Percentiles rank a stretch among this genome's conserved stretches.
Evolutionary conservation across 2,797 vertebrate genomes (phyloP).

Genomic region (Botia kubotai): DNA sequence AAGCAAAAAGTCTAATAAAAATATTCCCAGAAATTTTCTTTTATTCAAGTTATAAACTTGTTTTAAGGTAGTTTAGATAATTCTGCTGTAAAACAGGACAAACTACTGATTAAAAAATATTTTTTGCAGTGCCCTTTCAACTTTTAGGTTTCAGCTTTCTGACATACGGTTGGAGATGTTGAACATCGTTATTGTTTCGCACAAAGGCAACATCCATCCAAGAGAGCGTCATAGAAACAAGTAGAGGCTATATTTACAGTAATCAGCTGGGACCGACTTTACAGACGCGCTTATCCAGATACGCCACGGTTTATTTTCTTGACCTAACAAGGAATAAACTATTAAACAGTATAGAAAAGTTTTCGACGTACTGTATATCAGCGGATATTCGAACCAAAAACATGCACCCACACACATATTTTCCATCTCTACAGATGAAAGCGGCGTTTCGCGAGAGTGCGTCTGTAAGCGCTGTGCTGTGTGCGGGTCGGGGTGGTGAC

Average conservation of each 20-base stretch:
- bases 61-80: no score
- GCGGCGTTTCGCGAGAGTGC: conserved; percentile 24
- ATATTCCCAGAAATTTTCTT: no score
- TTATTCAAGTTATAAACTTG: no score
- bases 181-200: neutral
- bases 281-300: conserved; percentile 8
- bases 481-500: conserved; percentile 72
- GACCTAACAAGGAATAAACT: conserved; percentile 11
- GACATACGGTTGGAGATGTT: neutral
- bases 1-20: no score
- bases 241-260: neutral
- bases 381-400: conserved; percentile 1
- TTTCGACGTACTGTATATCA: conserved; percentile 19
- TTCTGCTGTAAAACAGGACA: neutral
- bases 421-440: conserved; percentile 45
- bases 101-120: neutral
- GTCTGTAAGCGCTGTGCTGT: conserved; percentile 42
- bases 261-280: conserved; percentile 6
- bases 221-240: neutral
- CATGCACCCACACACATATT: conserved; percentile 45
- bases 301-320: conserved; percentile 43
- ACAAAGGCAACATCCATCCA: neutral
- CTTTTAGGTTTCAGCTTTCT: neutral
- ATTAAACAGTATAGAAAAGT: conserved; percentile 12
- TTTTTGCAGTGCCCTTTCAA: neutral